Percentiles rank a stretch among this genome's conserved stretches.
phyloP scores from a whole-genome alignment of 2,797 vertebrate species.

The Lagorchestes hirsutus region DNA sequence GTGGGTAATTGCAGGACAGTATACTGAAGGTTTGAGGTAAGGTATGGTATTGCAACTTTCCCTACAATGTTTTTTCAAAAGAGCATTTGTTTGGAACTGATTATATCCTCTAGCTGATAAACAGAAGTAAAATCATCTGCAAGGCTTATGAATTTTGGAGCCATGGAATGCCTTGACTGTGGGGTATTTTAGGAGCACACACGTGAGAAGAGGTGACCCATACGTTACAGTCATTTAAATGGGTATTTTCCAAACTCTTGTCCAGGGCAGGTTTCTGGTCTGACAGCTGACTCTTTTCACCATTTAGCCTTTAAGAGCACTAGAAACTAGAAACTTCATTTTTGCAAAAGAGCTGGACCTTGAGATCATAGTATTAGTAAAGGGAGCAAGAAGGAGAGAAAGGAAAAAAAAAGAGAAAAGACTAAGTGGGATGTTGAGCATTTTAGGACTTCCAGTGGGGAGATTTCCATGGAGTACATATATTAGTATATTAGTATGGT shows the following conservation, averaged over 20 bases:
- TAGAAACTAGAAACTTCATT: not conserved
- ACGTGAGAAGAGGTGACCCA: no score
- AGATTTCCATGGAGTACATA: not conserved
- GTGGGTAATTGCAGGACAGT: not conserved
- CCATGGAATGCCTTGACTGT: no score
- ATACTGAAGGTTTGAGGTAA: not conserved
- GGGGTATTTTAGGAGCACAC: no score
- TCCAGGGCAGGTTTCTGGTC: slow-evolving; percentile 28
- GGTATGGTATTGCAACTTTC: not conserved
- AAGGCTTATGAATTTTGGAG: no score
- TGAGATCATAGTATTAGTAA: not conserved
- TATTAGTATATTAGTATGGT: no score
- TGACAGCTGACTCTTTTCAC: no score
- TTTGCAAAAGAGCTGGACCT: not conserved
- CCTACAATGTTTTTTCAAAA: no score
- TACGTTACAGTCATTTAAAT: not conserved
- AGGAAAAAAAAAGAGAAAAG: not conserved
- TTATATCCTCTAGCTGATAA: no score
- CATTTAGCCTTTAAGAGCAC: not conserved
- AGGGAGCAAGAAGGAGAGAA: not conserved
- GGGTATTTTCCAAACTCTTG: slow-evolving; percentile 66
- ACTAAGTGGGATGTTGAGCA: no score
- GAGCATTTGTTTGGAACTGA: no score
- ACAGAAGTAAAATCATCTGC: no score
- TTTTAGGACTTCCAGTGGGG: no score